Percentiles rank a stretch among this genome's conserved stretches.
Conservation (phyloP, 2,113 vertebrate genomes). For the Caloenas nicobarica region DNA sequence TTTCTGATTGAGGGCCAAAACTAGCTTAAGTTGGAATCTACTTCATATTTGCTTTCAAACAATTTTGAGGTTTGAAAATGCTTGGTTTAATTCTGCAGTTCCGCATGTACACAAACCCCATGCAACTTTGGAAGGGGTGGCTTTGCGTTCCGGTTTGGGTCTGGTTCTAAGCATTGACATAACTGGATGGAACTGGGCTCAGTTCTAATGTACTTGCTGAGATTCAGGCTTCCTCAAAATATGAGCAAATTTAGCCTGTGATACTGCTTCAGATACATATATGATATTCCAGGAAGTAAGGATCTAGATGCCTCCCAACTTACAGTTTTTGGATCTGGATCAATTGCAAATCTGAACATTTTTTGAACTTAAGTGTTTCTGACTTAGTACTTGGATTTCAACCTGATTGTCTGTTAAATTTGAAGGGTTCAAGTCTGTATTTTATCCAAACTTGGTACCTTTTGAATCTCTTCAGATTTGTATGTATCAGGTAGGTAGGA, state of each 20-base stretch:
- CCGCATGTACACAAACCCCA: background rate
- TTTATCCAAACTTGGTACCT: background rate
- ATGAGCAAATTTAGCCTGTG: background rate
- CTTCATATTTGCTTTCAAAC: background rate
- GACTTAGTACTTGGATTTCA: background rate
- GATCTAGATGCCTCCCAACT: background rate
- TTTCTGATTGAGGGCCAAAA: conserved; percentile 12
- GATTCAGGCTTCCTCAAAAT: background rate
- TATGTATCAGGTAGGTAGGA: background rate
- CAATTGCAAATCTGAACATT: background rate
- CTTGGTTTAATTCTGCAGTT: background rate
- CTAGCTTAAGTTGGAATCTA: background rate
- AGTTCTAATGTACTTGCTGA: background rate
- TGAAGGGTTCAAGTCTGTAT: background rate
- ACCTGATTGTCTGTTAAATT: background rate
- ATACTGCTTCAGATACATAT: background rate
- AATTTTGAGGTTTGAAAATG: background rate
- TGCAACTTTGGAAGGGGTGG: background rate
- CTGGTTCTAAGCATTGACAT: background rate
- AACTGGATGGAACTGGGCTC: background rate
- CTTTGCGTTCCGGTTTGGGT: background rate
- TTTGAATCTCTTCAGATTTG: background rate
- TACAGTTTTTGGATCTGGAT: background rate
- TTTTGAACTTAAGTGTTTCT: background rate
- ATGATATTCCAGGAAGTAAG: background rate